phyloP scores from a whole-genome alignment of 2,797 vertebrate species.

The Syndactyla subalaris region DNA sequence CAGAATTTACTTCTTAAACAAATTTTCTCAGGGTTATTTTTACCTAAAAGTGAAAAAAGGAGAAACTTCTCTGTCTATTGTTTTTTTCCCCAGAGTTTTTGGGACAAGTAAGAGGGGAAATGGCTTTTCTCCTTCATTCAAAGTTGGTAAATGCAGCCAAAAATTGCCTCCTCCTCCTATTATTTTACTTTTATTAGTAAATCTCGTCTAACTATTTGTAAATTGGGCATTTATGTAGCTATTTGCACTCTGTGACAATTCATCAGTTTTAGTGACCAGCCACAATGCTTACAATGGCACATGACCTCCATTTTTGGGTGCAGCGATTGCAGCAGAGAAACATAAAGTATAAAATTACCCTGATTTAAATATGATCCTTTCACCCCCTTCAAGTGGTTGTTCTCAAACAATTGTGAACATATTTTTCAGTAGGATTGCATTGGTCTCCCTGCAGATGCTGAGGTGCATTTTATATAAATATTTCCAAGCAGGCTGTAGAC shows the following conservation, averaged over 20 bases:
- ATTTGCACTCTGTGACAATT: not conserved
- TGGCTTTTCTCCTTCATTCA: not conserved
- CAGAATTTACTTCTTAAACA: not conserved
- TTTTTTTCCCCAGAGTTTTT: not conserved
- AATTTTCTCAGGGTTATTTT: not conserved
- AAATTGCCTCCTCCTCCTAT: not conserved
- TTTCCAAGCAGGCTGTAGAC: not conserved
- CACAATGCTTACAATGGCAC: not conserved
- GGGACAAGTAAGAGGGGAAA: conserved; percentile 12
- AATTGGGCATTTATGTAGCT: not conserved
- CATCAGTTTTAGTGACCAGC: not conserved
- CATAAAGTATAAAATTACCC: not conserved
- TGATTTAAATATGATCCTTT: not conserved
- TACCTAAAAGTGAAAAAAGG: conserved; percentile 42
- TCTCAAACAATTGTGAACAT: not conserved
- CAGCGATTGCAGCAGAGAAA: not conserved
- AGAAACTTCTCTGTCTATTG: conserved; percentile 27
- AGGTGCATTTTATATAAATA: not conserved
- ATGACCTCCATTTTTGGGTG: not conserved
- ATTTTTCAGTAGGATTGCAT: rapidly evolving
- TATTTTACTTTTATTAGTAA: not conserved
- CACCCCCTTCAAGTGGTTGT: not conserved
- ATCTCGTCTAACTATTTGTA: not conserved
- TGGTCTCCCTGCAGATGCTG: not conserved
- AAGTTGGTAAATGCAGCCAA: not conserved